Conservation (phyloP, 2,888 invertebrate genomes). For the Calameuta pallipes region DNA sequence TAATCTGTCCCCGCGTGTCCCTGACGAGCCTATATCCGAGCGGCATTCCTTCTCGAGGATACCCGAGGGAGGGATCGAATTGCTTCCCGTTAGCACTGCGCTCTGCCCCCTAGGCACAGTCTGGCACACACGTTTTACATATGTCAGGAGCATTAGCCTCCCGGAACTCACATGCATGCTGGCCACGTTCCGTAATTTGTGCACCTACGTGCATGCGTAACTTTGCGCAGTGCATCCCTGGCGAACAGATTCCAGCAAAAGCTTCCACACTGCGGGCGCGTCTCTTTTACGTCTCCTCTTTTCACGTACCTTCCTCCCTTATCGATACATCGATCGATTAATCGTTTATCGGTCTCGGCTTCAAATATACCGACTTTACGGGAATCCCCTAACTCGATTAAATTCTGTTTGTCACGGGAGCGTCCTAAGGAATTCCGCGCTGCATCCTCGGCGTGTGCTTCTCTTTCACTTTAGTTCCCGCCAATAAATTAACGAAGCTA, state of each 20-base stretch:
- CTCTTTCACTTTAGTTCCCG: background rate
- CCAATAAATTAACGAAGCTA: background rate
- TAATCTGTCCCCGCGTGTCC: conserved; percentile 24
- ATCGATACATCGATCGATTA: background rate
- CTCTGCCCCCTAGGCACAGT: background rate
- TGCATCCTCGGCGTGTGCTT: background rate
- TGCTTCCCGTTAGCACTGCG: background rate
- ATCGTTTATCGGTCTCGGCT: background rate
- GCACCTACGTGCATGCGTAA: background rate
- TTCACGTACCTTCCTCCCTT: background rate
- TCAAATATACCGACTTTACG: background rate
- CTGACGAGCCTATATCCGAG: background rate
- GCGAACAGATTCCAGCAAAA: background rate
- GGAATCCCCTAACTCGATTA: background rate
- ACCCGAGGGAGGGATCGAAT: background rate
- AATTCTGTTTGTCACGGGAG: background rate
- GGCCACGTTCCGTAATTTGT: background rate
- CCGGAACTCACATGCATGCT: background rate
- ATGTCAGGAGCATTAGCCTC: background rate
- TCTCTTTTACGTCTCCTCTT: too few relatives aligned
- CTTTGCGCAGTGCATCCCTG: background rate
- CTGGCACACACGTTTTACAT: background rate
- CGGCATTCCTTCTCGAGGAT: background rate
- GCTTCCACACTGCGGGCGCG: background rate
- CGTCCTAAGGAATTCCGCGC: background rate